Conservation (phyloP, 2,797 vertebrate species). For the Triplophysa yarkandensis region DNA sequence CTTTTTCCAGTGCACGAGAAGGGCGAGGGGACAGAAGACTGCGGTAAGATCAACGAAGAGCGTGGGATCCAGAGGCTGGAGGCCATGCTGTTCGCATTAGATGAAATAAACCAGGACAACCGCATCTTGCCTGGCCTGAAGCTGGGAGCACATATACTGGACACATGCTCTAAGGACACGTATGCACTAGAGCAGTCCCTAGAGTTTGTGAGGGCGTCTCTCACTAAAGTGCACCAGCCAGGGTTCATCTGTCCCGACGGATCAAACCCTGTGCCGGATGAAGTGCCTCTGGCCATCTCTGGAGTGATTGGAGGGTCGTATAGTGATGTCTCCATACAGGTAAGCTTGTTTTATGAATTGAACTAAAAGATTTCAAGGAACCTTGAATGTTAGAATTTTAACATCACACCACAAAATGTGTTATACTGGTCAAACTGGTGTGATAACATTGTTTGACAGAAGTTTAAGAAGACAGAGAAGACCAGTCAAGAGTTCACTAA, state of each 20-base stretch:
- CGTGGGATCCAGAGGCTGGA: constrained; percentile 96
- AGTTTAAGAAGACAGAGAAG: too few species aligned
- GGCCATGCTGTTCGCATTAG: constrained; percentile 95
- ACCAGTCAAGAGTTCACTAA: too few species aligned
- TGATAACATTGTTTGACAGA: too few species aligned
- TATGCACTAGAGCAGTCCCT: constrained; percentile 96
- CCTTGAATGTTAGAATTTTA: too few species aligned
- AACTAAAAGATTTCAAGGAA: too few species aligned
- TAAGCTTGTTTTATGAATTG: background rate
- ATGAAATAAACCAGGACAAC: constrained; percentile 91
- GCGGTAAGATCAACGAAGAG: constrained; percentile 94
- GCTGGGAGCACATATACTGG: constrained; percentile 92
- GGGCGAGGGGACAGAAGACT: constrained; percentile 87
- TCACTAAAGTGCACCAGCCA: constrained; percentile 91
- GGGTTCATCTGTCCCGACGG: constrained; percentile 97
- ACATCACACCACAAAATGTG: too few species aligned
- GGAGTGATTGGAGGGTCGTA: constrained; percentile 72
- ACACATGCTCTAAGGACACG: constrained; percentile 98
- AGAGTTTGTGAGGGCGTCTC: constrained; percentile 95
- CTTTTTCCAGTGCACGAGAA: constrained; percentile 97
- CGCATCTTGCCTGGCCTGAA: constrained; percentile 87
- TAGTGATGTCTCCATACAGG: constrained; percentile 3
- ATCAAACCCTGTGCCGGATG: constrained; percentile 91
- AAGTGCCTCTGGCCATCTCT: constrained; percentile 90
- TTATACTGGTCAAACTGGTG: too few species aligned